Percentiles rank a stretch among this genome's conserved stretches.
phyloP scores from a whole-genome alignment of 2,113 vertebrate species.

The Phylloscopus trochiloides region DNA sequence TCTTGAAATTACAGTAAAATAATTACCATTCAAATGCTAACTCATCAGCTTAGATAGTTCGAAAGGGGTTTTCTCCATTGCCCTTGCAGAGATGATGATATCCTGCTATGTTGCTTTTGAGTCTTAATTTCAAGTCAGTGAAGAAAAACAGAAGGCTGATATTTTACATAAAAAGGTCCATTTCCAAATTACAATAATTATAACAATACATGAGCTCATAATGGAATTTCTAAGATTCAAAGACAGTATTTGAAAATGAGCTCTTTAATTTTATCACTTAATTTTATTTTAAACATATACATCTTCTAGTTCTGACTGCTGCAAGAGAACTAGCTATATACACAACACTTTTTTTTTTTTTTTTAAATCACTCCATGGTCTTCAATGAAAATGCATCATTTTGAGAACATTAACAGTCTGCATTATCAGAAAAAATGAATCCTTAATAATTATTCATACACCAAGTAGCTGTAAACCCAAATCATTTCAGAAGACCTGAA shows the following conservation, averaged over 20 bases:
- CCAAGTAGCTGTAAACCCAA: conserved; percentile 80
- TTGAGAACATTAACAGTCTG: conserved; percentile 59
- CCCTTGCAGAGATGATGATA: conserved; percentile 7
- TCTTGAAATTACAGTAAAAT: conserved; percentile 44
- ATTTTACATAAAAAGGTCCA: not conserved
- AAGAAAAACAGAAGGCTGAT: conserved; percentile 33
- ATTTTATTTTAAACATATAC: conserved; percentile 20
- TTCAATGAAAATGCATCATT: conserved; percentile 62
- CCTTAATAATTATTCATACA: conserved; percentile 83
- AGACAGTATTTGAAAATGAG: conserved; percentile 32
- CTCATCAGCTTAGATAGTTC: not conserved
- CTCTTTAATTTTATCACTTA: not conserved
- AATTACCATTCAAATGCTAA: conserved; percentile 50
- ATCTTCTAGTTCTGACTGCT: not conserved
- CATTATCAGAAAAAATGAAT: conserved; percentile 67
- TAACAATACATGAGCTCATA: not conserved
- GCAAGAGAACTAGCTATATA: not conserved
- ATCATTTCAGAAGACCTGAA: conserved; percentile 79
- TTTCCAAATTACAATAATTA: not conserved
- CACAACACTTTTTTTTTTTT: not conserved
- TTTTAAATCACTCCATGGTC: not conserved
- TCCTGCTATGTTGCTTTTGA: conserved; percentile 2
- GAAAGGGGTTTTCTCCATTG: not conserved
- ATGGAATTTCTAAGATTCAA: conserved; percentile 6
- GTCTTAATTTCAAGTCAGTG: conserved; percentile 18